Evolutionary conservation across 2,113 vertebrate genomes (phyloP).

Genomic region (Podocnemis expansa): DNA sequence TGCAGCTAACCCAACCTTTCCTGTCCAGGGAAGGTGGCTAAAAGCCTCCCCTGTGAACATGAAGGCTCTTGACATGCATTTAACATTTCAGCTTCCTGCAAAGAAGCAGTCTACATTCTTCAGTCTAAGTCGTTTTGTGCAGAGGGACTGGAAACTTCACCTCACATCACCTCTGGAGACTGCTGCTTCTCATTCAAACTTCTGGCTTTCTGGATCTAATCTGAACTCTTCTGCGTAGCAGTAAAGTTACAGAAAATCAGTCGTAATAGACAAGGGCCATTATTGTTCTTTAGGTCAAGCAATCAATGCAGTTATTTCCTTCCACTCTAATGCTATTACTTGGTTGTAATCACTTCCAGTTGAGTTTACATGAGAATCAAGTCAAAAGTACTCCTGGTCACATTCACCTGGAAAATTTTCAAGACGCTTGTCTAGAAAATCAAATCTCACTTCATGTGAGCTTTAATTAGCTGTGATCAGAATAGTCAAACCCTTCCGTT

Average conservation of each 20-base stretch:
- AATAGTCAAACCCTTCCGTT: background rate
- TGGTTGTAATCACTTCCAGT: conserved; percentile 62
- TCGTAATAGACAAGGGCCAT: conserved; percentile 30
- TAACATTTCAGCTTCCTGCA: background rate
- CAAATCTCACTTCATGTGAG: background rate
- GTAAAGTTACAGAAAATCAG: conserved; percentile 63
- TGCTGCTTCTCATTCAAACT: conserved; percentile 25
- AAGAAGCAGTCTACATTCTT: background rate
- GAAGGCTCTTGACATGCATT: background rate
- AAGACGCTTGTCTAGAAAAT: conserved; percentile 45
- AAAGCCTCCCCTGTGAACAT: background rate
- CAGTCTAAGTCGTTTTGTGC: background rate
- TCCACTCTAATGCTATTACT: conserved; percentile 68
- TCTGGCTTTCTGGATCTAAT: conserved; percentile 42
- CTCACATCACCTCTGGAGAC: background rate
- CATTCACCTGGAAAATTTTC: conserved; percentile 54
- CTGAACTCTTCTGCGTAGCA: conserved; percentile 40
- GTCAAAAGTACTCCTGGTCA: conserved; percentile 43
- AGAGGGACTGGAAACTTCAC: background rate
- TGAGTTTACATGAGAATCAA: conserved; percentile 63
- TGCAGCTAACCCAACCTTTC: background rate
- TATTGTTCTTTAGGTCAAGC: conserved; percentile 71
- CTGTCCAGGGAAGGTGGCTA: background rate
- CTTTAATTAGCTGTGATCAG: conserved; percentile 25
- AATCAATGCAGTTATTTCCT: conserved; percentile 73